phyloP scores from a whole-genome alignment of 1,140 invertebrate species.

The Tenebrio molitor region DNA sequence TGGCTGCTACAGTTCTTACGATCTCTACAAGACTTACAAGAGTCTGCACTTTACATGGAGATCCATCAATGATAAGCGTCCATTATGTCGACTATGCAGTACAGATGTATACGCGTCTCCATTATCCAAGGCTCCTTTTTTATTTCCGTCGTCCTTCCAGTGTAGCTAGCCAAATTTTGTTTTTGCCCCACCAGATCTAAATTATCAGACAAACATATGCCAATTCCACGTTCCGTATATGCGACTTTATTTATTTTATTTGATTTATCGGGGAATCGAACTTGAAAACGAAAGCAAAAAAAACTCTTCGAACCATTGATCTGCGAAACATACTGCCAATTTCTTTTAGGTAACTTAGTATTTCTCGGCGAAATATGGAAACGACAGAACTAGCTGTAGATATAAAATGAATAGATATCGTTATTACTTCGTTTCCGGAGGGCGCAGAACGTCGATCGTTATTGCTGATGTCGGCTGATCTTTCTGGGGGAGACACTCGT shows the following conservation, averaged over 20 bases:
- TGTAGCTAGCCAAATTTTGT: slow-evolving; percentile 14
- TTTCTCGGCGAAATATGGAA: slow-evolving; percentile 16
- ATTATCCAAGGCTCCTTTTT: slow-evolving; percentile 25
- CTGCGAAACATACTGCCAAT: slow-evolving; percentile 6
- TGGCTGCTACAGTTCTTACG: slow-evolving; percentile 38
- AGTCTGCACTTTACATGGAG: slow-evolving; percentile 49
- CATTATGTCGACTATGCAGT: slow-evolving; percentile 46
- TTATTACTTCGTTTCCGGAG: slow-evolving; percentile 22
- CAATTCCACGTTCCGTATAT: slow-evolving; percentile 4
- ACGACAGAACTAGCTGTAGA: slow-evolving; percentile 21
- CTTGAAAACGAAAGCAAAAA: slow-evolving; percentile 16
- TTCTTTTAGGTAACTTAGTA: slow-evolving; percentile 17
- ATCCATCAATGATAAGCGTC: slow-evolving; percentile 49
- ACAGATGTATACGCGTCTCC: slow-evolving; percentile 39
- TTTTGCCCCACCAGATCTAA: slow-evolving; percentile 8
- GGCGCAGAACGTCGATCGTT: slow-evolving; percentile 8
- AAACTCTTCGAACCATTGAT: slow-evolving; percentile 8
- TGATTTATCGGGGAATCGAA: slow-evolving; percentile 29
- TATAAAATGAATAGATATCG: slow-evolving; percentile 34
- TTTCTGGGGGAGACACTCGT: background rate
- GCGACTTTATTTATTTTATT: slow-evolving; percentile 27
- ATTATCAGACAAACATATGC: slow-evolving; percentile 27
- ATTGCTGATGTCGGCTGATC: slow-evolving; percentile 11
- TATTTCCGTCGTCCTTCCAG: background rate
- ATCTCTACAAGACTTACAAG: slow-evolving; percentile 48